Evolutionary conservation across 2,888 invertebrate species (phyloP).

Genomic region (Troides helena): DNA sequence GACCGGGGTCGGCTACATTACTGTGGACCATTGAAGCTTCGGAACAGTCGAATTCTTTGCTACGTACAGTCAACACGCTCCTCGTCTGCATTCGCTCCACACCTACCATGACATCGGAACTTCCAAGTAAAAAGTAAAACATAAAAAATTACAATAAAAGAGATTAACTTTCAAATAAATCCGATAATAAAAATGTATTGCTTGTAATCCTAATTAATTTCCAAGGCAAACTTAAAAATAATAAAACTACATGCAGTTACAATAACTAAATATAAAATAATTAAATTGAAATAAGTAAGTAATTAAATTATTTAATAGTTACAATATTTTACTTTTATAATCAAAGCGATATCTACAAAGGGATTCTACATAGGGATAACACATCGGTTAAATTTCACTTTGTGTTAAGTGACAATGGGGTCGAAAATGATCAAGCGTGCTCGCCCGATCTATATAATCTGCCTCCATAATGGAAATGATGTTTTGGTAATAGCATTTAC

Average conservation of each 20-base stretch:
- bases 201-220: neutral
- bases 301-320: too few relatives aligned
- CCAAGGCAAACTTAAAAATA: neutral
- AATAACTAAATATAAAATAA: neutral
- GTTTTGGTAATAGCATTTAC: too few relatives aligned
- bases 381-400: too few relatives aligned
- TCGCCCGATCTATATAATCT: too few relatives aligned
- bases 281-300: too few relatives aligned
- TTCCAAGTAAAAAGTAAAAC: neutral
- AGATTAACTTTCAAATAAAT: neutral
- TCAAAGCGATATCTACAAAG: too few relatives aligned
- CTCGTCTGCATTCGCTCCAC: conserved; percentile 13
- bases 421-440: too few relatives aligned
- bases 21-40: conserved; percentile 29
- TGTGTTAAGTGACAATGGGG: too few relatives aligned
- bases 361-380: too few relatives aligned
- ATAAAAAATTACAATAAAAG: neutral
- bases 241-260: neutral
- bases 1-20: conserved; percentile 30
- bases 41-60: conserved; percentile 28
- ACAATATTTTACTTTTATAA: too few relatives aligned
- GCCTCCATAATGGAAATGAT: too few relatives aligned
- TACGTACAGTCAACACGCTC: conserved; percentile 25
- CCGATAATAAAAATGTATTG: neutral
- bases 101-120: conserved; percentile 3